A percentile compares a stretch with the other conserved stretches of the same genome.
Conservation (phyloP, 1,140 invertebrate species). For the Drosophila ambigua region DNA sequence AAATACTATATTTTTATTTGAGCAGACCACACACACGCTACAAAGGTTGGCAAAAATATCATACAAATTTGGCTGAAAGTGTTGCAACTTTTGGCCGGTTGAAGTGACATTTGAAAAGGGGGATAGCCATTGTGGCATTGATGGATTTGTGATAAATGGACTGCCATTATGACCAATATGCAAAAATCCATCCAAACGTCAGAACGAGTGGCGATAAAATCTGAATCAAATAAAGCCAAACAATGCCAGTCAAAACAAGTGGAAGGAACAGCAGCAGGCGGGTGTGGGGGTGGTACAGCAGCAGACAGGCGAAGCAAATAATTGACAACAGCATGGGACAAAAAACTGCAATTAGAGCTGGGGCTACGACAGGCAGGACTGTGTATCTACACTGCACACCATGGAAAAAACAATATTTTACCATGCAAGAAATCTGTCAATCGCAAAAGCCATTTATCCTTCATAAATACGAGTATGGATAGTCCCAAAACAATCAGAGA, state of each 20-base stretch:
- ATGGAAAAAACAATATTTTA: background rate
- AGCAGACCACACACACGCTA: conserved; percentile 18
- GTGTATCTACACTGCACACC: conserved; percentile 7
- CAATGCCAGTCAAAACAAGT: conserved; percentile 60
- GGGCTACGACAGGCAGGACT: background rate
- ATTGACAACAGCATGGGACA: conserved; percentile 59
- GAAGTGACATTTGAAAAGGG: background rate
- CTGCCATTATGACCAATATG: conserved; percentile 60
- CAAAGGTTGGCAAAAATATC: conserved; percentile 23
- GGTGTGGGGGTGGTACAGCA: background rate
- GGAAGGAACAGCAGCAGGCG: conserved; percentile 4
- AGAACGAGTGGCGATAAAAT: conserved; percentile 58
- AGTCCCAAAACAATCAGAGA: too few species aligned
- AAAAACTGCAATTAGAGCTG: conserved; percentile 67
- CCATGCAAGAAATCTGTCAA: too few species aligned
- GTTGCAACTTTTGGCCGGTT: conserved; percentile 5
- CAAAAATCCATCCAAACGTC: conserved; percentile 43
- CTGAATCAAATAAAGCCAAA: conserved; percentile 67
- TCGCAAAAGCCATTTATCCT: too few species aligned
- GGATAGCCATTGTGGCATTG: conserved; percentile 53
- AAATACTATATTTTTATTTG: conserved; percentile 16
- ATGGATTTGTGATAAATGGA: conserved; percentile 69
- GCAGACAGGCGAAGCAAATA: conserved; percentile 32
- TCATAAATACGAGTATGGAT: too few species aligned
- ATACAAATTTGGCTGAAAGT: conserved; percentile 1